A percentile compares a stretch with the other conserved stretches of the same genome.
Evolutionary conservation across 2,113 vertebrate species (phyloP).

Genomic region (Poeciliopsis occidentalis): DNA sequence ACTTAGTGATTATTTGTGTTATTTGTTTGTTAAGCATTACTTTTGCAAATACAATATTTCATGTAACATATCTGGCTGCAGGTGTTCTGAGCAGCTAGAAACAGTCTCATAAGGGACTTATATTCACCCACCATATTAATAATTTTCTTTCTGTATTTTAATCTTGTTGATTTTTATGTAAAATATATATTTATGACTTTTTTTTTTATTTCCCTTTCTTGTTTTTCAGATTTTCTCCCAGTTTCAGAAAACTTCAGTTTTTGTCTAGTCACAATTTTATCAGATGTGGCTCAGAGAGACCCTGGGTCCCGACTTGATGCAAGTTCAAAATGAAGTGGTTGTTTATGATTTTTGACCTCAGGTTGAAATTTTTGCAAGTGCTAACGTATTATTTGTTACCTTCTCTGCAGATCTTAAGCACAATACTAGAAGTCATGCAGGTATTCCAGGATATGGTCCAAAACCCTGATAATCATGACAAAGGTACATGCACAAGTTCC

Average conservation of each 20-base stretch:
- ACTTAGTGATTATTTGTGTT: no score
- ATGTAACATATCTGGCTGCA: no score
- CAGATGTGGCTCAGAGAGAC: conserved; percentile 89
- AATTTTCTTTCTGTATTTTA: neutral
- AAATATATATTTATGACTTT: neutral
- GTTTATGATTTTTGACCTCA: neutral
- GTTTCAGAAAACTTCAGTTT: conserved; percentile 96
- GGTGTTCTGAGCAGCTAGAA: no score
- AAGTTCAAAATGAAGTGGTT: conserved; percentile 3
- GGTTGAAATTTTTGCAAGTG: neutral
- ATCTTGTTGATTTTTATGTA: neutral
- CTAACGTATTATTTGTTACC: conserved; percentile 2
- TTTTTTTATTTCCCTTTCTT: conserved; percentile 12
- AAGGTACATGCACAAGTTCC: conserved; percentile 80
- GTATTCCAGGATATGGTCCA: conserved; percentile 91
- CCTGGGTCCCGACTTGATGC: conserved; percentile 69
- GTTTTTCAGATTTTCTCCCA: conserved; percentile 84
- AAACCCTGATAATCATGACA: conserved; percentile 89
- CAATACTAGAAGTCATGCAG: conserved; percentile 89
- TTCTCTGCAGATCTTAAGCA: conserved; percentile 85
- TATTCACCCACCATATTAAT: neutral
- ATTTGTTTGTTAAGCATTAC: no score
- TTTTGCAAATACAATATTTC: no score
- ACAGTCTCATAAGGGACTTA: no score
- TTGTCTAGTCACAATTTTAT: conserved; percentile 90